Evolutionary conservation across 2,797 vertebrate species (phyloP), one percentile per base, ranked within the genome.

Genomic region (Muraenolepis orangiensis): DNA sequence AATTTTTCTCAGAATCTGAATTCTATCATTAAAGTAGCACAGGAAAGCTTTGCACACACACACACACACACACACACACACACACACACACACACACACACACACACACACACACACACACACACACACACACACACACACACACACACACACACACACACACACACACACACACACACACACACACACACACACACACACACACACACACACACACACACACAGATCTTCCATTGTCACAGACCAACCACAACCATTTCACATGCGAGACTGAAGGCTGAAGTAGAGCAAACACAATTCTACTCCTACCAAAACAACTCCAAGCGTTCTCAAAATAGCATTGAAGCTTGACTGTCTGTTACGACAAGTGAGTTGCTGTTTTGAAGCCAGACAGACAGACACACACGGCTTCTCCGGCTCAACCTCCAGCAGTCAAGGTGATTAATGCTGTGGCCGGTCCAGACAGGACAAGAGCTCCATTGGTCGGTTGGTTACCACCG

Each of bases 61-160:
- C 38, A 66, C 51, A 32, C 67, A 69, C 67, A 69, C 67, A 69
- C 30, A 69, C 67, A 32, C 67, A 69, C 67, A 36, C 69, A 70
- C 68, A 36, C 68, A 70, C 68, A 70, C 68, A 70, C 68, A 70
- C 68, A 70, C 68, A 70, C 70, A 26, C 66, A 66, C 30, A 36
- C 72, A 32, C 51, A 57, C 29, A 32, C 46, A 31, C 18, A 72
- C 73, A 12, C 26, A 7, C 11, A 20, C 61, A 38, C 38, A 34
- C 74, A 10, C 64, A 73, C 69, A 34, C 36, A 42, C 26, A 12
- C 10, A 23, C 78, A 74, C 79, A 34, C 70, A 51, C 42, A 51
- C 42, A 51, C 42, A 51, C 42, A 51, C 42, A 51, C 18, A 20
- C 42, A 18, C 42, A 51, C 42, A 18, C 16, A 51, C 42, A 6